Percentiles rank a stretch among this genome's conserved stretches.
Evolutionary conservation across 1,140 invertebrate species (phyloP).

Genomic region (Leptinotarsa defecta): DNA sequence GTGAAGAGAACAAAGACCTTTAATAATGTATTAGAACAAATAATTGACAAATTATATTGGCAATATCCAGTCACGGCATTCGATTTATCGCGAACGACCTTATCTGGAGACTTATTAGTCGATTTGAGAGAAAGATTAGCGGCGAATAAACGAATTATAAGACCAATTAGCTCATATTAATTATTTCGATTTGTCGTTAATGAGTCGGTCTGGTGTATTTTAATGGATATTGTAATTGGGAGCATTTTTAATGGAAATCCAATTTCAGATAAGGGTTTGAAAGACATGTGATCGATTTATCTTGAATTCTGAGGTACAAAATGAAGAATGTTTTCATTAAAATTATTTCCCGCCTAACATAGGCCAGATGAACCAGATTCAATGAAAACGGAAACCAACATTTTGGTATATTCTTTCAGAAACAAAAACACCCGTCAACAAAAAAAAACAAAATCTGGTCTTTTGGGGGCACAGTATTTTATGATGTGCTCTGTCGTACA

Average conservation of each 20-base stretch:
- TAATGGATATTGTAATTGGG: constrained; percentile 1
- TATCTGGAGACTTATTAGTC: constrained; percentile 8
- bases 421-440: too few relatives aligned
- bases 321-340: too few relatives aligned
- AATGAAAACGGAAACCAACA: too few relatives aligned
- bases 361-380: too few relatives aligned
- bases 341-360: too few relatives aligned
- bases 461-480: too few relatives aligned
- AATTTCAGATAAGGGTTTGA: not conserved
- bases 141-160: constrained; percentile 6
- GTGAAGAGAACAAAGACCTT: constrained; percentile 26
- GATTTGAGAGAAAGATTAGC: constrained; percentile 1
- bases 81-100: not conserved
- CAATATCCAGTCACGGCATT: constrained; percentile 25
- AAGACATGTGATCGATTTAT: not conserved
- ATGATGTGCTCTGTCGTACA: too few relatives aligned
- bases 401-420: too few relatives aligned
- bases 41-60: constrained; percentile 32
- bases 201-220: not conserved
- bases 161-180: constrained; percentile 4
- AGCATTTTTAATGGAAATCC: not conserved
- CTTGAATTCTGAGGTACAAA: not conserved
- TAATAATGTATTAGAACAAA: constrained; percentile 33
- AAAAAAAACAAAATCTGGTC: too few relatives aligned
- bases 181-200: constrained; percentile 7